phyloP scores from a whole-genome alignment of 2,888 invertebrate species.

The Zele albiditarsus region DNA sequence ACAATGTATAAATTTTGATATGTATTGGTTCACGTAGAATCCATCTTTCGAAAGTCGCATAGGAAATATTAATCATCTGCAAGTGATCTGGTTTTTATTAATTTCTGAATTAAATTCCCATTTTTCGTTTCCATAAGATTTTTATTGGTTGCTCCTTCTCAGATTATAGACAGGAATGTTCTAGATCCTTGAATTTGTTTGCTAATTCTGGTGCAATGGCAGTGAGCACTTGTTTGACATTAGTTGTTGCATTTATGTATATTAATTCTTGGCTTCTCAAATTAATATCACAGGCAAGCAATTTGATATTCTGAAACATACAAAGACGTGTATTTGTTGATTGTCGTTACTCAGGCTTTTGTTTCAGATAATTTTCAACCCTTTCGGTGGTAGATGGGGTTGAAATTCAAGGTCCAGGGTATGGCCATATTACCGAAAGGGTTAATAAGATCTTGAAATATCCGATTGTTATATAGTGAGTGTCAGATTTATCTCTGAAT shows the following conservation, averaged over 20 bases:
- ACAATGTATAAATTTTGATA: too few species aligned
- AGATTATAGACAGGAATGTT: neutral
- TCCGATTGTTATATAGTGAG: too few species aligned
- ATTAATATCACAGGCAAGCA: conserved; percentile 75
- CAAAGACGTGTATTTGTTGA: neutral
- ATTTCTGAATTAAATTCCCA: neutral
- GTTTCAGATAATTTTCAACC: neutral
- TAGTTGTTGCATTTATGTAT: conserved; percentile 74
- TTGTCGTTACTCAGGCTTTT: neutral
- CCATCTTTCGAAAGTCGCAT: too few species aligned
- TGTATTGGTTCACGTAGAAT: too few species aligned
- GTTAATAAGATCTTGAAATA: too few species aligned
- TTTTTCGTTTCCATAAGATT: too few species aligned
- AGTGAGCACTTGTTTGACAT: conserved; percentile 50
- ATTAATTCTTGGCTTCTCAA: conserved; percentile 73
- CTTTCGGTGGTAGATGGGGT: too few species aligned
- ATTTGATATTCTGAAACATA: conserved; percentile 74
- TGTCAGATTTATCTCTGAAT: too few species aligned
- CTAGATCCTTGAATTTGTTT: conserved; percentile 37
- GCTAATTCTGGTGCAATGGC: conserved; percentile 57
- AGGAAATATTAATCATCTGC: too few species aligned
- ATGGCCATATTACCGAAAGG: too few species aligned
- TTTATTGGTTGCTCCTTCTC: too few species aligned
- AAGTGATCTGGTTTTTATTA: neutral
- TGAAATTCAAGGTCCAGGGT: too few species aligned